Conservation (phyloP, 37 sponge, comb jelly and placozoan species). For the Halichondria panicea region DNA sequence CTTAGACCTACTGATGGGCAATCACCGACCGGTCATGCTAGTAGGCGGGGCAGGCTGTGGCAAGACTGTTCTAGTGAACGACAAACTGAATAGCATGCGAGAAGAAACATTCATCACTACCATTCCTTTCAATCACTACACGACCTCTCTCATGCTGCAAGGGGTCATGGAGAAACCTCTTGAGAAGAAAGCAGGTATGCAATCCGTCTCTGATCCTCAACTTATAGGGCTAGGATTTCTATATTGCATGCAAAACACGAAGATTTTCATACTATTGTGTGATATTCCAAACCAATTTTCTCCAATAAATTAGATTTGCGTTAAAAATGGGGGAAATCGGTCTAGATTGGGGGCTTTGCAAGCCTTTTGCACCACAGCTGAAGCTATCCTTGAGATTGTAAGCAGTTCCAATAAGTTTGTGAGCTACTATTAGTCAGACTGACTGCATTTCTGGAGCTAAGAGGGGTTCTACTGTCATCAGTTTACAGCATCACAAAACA, state of each 20-base stretch:
- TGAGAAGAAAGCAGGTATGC: constrained; percentile 96
- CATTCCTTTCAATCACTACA: constrained; percentile 99
- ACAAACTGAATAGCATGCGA: constrained; percentile 65
- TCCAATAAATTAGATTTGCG: neutral
- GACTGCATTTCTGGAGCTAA: no score
- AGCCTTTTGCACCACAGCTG: no score
- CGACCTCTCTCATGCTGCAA: constrained; percentile 97
- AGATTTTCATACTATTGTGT: neutral
- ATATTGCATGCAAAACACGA: neutral
- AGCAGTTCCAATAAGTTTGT: no score
- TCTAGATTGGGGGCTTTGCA: neutral
- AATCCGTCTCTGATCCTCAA: neutral
- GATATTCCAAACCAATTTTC: neutral
- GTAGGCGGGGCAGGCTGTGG: constrained; percentile 98
- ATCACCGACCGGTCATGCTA: constrained; percentile 95
- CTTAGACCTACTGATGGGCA: constrained; percentile 85
- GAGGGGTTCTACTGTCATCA: no score
- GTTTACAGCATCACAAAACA: no score
- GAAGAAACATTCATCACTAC: constrained; percentile 81
- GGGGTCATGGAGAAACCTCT: constrained; percentile 98
- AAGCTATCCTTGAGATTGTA: no score
- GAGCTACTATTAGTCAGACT: no score
- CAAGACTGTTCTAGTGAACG: constrained; percentile 96
- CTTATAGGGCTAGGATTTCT: neutral
- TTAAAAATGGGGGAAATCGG: neutral